These are phyloP conservation scores for Ametastegia equiseti DNA, from an alignment of 2,888 invertebrate species.

Conservation along the genomic window DNA sequence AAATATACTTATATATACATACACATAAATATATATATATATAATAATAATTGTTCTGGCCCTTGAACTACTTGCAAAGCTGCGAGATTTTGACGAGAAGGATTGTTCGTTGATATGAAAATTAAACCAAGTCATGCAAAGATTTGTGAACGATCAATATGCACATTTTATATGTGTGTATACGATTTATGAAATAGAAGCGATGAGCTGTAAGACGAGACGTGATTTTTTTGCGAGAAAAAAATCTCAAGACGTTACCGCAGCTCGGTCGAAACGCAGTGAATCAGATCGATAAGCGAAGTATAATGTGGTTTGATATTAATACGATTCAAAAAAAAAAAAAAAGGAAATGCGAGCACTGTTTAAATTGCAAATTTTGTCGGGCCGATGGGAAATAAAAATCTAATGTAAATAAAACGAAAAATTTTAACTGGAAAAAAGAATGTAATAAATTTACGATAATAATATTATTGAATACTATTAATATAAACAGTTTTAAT, in stretches of 20 bases:
- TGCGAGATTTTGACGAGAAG: neutral
- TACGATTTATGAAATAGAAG: neutral
- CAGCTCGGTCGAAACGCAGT: neutral
- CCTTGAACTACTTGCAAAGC: neutral
- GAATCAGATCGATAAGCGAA: neutral
- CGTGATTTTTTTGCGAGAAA: neutral
- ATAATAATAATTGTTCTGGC: slow-evolving; percentile 19
- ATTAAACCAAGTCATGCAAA: slow-evolving; percentile 31
- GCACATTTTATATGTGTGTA: no score
- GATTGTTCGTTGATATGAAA: neutral
- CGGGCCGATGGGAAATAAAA: slow-evolving; percentile 19
- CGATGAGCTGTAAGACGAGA: neutral
- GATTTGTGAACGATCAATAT: neutral
- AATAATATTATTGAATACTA: slow-evolving; percentile 36
- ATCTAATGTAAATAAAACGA: slow-evolving; percentile 25
- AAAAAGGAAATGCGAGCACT: neutral
- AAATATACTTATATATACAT: neutral
- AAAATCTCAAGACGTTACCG: neutral
- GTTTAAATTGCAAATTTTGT: slow-evolving; percentile 26
- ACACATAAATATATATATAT: neutral
- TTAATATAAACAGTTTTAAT: slow-evolving; percentile 33
- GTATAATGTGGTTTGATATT: slow-evolving; percentile 1
- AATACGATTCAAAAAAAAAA: no score
- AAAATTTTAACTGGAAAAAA: slow-evolving; percentile 41
- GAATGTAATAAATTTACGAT: slow-evolving; percentile 47